Percentiles rank a stretch among this genome's conserved stretches.
Conservation (phyloP, 2,113 vertebrate species). For the Hystrix cristata region DNA sequence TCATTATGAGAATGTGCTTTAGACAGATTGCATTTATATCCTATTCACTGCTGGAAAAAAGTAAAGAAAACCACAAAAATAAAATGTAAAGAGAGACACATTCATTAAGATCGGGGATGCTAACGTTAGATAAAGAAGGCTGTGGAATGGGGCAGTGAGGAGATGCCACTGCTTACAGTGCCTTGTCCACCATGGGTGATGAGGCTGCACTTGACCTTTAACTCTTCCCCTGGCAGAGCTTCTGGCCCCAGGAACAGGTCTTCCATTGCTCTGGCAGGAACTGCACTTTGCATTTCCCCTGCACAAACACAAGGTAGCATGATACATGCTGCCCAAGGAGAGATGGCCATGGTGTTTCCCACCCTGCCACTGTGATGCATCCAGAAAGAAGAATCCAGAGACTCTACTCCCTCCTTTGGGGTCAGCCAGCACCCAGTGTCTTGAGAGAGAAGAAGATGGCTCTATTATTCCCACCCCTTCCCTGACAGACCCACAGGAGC, state of each 20-base stretch:
- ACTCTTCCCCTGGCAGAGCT: background rate
- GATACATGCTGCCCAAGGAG: background rate
- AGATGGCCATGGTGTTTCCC: background rate
- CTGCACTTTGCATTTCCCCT: background rate
- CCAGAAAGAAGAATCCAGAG: background rate
- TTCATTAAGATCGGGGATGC: background rate
- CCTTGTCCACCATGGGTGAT: background rate
- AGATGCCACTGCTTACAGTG: background rate
- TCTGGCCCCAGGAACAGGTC: background rate
- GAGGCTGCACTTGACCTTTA: background rate
- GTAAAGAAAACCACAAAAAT: slow-evolving; percentile 26
- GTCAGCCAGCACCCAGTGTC: background rate
- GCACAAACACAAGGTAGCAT: background rate
- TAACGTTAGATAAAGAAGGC: background rate
- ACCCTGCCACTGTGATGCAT: fast-evolving
- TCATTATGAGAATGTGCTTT: background rate
- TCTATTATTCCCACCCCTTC: background rate
- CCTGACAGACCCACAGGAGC: background rate
- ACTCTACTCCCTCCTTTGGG: background rate
- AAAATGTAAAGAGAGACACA: background rate
- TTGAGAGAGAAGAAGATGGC: background rate
- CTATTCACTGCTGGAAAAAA: background rate
- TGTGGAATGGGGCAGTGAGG: background rate
- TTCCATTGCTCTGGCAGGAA: background rate
- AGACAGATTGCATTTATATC: background rate